Evolutionary conservation across 2,888 invertebrate species (phyloP).

Genomic region (Lasioglossum morio): DNA sequence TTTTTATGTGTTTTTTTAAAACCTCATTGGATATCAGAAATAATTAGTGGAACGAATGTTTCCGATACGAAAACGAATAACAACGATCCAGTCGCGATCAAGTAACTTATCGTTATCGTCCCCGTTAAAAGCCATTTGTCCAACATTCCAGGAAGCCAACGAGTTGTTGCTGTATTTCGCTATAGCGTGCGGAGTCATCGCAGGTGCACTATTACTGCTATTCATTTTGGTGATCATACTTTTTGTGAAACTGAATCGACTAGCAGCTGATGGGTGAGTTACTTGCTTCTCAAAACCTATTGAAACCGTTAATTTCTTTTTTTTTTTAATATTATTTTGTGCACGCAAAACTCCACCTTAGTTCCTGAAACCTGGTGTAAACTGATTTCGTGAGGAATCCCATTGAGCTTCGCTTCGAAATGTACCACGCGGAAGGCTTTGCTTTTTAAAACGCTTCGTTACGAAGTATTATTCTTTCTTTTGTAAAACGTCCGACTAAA

Average conservation of each 20-base stretch:
- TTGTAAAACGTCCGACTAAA: slow-evolving; percentile 12
- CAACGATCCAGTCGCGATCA: not conserved
- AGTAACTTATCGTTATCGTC: not conserved
- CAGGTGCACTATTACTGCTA: slow-evolving; percentile 71
- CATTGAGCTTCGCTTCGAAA: slow-evolving; percentile 34
- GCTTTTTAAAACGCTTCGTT: slow-evolving; percentile 19
- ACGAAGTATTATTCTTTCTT: not conserved
- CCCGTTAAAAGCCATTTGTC: not conserved
- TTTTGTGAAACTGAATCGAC: slow-evolving; percentile 76
- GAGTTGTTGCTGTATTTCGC: slow-evolving; percentile 78
- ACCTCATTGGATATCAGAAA: not conserved
- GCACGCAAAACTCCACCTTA: slow-evolving; percentile 24
- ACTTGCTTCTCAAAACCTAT: not conserved
- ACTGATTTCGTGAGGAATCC: not conserved
- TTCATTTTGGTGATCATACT: slow-evolving; percentile 76
- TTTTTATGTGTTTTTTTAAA: not conserved
- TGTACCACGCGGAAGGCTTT: slow-evolving; percentile 15
- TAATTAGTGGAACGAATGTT: not conserved
- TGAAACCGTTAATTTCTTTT: not conserved
- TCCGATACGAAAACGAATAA: not conserved
- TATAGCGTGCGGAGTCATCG: slow-evolving; percentile 75
- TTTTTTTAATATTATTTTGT: not conserved
- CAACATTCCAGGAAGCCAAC: slow-evolving; percentile 72
- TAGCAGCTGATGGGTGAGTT: slow-evolving; percentile 77
- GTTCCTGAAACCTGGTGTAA: not conserved